Base-by-base conservation (phyloP, 2,888 invertebrate species). In the Trachelus troglodyta region DNA sequence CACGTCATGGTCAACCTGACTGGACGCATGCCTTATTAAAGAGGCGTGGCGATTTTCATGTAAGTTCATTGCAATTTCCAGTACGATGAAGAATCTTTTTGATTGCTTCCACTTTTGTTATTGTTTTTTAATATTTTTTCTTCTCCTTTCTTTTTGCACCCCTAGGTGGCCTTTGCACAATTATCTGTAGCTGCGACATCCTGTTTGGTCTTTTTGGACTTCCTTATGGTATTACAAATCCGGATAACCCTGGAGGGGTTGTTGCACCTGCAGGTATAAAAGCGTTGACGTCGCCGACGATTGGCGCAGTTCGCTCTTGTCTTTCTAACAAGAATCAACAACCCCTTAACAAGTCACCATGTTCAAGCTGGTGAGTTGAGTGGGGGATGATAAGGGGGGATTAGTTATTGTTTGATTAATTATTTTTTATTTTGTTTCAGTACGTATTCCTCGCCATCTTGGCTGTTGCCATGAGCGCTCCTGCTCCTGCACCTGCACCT, bases 391-490 rank as follows among this genome's bases (percentile, higher is more conserved):
- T 23, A 6, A 6, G 23, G 23, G 6, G 23, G 4, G 23, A 56
- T 9, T 56, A 15, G 9, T 6, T 6, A 56, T 56, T 6, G 40
- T 56, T 56, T 56, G 40, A 56, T 68, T 35, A 2, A 12, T 71
- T 15, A 11, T 31, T 75, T 69, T 31, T 4, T 6, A 68, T 79
- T 75, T 75, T 89, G 88, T 37, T 90, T 75, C 77, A 94, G 84
- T 82, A 94, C 89, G 91, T 93, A 83, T 91, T 94, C 87, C 90
- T 92, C 75, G 93, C 93, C 88, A 88, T 94, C 69, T 86, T 94
- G 92, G 94, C 94, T 85, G 90, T 93, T 79, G 93, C 92, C 74
- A 88, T 92, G 77, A 93, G 94, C 69, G 93, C 91, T 4, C 93
- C 92, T 87, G 83, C 91, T 1, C 85, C 86, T 11, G 83, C 82